A percentile compares a stretch with the other conserved stretches of the same genome.
These are phyloP conservation scores for Schizopygopsis pylzovi DNA, from an alignment of 2,797 vertebrate genomes.

Conservation along the genomic window DNA sequence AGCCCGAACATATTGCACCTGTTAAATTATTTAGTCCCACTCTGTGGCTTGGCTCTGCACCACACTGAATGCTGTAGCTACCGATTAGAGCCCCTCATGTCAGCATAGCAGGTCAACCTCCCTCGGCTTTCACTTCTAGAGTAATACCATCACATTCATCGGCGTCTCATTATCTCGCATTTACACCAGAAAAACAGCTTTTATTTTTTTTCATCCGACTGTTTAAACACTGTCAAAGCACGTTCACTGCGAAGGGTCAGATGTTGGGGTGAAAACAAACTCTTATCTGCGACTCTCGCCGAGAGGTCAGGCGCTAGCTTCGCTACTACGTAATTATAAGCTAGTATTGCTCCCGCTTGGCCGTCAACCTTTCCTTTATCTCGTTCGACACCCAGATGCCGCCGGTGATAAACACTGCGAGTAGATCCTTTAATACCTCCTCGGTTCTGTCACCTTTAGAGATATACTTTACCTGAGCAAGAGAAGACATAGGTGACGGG, in stretches of 20 bases:
- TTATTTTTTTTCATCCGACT: constrained; percentile 6
- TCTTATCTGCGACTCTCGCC: constrained; percentile 45
- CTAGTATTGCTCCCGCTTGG: neutral
- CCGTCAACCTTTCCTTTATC: constrained; percentile 32
- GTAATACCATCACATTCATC: constrained; percentile 38
- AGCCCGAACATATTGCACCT: constrained; percentile 83
- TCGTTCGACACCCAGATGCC: constrained; percentile 21
- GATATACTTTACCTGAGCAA: constrained; percentile 24
- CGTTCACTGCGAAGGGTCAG: constrained; percentile 15
- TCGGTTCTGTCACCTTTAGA: constrained; percentile 30
- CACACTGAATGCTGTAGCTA: constrained; percentile 84
- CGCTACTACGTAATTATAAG: constrained; percentile 21
- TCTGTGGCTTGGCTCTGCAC: constrained; percentile 80
- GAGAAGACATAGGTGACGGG: constrained; percentile 7
- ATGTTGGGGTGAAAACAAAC: constrained; percentile 39
- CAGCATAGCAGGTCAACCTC: constrained; percentile 71
- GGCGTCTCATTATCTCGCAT: neutral
- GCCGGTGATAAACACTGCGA: constrained; percentile 25
- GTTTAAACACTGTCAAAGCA: constrained; percentile 46
- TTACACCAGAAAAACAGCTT: constrained; percentile 7
- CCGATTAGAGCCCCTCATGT: constrained; percentile 82
- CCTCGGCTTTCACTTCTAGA: constrained; percentile 62
- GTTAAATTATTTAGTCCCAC: constrained; percentile 88
- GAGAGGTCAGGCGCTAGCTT: constrained; percentile 36
- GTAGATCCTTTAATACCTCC: constrained; percentile 31